These are phyloP conservation scores for Drosophila takahashii DNA, from an alignment of 1,140 invertebrate species.

Conservation along the genomic window DNA sequence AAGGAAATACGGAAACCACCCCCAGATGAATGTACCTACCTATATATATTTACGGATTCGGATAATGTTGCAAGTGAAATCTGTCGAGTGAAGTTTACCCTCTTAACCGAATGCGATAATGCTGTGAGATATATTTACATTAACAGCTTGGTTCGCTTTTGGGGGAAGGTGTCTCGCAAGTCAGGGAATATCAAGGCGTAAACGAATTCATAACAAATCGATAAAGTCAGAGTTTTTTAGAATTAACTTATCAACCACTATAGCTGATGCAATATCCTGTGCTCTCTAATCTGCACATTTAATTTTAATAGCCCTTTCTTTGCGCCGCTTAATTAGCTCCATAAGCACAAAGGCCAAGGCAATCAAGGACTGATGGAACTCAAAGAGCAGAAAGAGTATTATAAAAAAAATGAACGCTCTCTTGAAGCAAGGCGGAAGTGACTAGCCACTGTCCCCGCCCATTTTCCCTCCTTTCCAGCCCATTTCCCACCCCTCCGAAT, in stretches of 20 bases:
- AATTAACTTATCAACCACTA: neutral
- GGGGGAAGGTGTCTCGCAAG: conserved; percentile 18
- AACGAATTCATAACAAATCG: neutral
- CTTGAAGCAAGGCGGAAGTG: conserved; percentile 56
- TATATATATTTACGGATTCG: conserved; percentile 40
- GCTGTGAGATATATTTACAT: conserved; percentile 43
- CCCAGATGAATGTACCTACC: conserved; percentile 20
- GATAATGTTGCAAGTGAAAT: conserved; percentile 68
- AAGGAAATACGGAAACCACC: conserved; percentile 52
- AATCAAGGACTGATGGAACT: conserved; percentile 57
- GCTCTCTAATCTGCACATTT: conserved; percentile 8
- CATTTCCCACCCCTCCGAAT: conserved; percentile 14
- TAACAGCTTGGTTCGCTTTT: conserved; percentile 9
- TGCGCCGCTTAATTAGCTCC: conserved; percentile 22
- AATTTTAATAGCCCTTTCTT: neutral
- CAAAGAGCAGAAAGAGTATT: conserved; percentile 46
- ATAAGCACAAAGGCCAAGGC: conserved; percentile 56
- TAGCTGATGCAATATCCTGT: conserved; percentile 13
- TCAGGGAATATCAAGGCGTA: conserved; percentile 1
- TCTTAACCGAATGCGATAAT: conserved; percentile 48
- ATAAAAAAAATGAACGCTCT: conserved; percentile 43
- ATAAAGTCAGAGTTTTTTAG: too few relatives aligned
- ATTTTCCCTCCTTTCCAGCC: neutral
- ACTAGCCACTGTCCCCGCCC: conserved; percentile 50
- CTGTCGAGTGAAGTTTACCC: conserved; percentile 51